Evolutionary conservation across 2,113 vertebrate genomes (phyloP), one percentile per base, ranked within the genome.

Genomic region (Chlorodrepanis virens): DNA sequence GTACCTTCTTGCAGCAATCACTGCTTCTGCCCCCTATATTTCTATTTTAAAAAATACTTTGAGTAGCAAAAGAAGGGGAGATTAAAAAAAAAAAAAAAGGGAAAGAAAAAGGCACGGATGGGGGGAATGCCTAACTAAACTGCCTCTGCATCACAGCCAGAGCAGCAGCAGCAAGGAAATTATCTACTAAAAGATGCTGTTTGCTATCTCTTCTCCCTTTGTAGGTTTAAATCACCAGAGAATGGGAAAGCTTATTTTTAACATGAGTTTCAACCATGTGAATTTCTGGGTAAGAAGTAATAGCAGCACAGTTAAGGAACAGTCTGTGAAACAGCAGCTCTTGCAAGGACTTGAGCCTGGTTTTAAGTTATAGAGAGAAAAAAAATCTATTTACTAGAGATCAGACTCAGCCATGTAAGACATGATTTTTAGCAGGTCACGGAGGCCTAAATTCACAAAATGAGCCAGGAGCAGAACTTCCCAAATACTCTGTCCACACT

Each of bases 11-110:
- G 44, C 67, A 96, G 89, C 59, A 93, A 52, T 78, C 60, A 88
- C 74, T 63, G 57, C 72, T 94, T 93, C 94, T 93, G 89, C 74
- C 92, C 96, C 94, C 93, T 90, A 37, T 76, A 71, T 57, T 97
- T 87, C 92, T 97, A 96, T 94, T 95, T 92, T 33, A 86, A 94
- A 94, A 95, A 95, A 76, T 57, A 90, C 75, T 94, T 79, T 11
- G n/a, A 95, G 56, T 76, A 94, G 65, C 37, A 77, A 84, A 90
- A 94, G 67, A 82, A 39, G 10, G 27, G 14, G 25, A 61, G 31
- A 74, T 8, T 9, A 25, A 39, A 31, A 54, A 29, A 44, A 37
- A 44, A 37, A 28, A 68, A 71, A 74, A 44, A 22, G 9, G 35
- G 35, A 37, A 35, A 35, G 35, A 37, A 65, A 8, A n/a, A 22